Conservation (phyloP, 2,797 vertebrate species). For the Vultur gryphus region DNA sequence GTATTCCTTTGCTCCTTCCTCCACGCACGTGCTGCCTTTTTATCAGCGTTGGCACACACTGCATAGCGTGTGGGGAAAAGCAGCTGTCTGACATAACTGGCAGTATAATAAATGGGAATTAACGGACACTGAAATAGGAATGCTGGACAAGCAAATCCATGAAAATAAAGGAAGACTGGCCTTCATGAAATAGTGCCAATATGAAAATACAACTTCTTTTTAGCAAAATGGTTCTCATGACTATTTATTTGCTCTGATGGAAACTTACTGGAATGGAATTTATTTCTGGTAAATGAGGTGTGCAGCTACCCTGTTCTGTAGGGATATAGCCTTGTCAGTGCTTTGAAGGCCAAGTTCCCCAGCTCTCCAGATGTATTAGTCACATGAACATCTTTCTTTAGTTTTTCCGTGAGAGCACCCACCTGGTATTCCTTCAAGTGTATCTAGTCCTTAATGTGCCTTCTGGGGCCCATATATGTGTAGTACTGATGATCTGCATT, state of each 20-base stretch:
- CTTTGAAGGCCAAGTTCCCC: neutral
- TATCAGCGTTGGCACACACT: neutral
- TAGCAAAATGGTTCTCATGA: neutral
- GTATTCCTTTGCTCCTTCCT: neutral
- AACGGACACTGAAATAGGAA: neutral
- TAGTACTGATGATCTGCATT: neutral
- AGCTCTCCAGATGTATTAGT: neutral
- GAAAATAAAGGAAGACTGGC: neutral
- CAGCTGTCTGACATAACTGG: conserved; percentile 6
- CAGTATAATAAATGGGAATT: neutral
- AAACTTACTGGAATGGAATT: neutral
- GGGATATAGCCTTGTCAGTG: neutral
- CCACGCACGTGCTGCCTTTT: neutral
- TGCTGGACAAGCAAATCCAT: neutral
- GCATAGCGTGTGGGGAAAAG: neutral
- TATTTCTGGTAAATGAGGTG: neutral
- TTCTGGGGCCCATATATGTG: neutral
- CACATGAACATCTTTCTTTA: neutral
- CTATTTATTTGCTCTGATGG: neutral
- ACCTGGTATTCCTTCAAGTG: neutral
- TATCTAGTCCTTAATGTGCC: neutral
- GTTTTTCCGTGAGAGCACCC: neutral
- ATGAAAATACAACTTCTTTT: neutral
- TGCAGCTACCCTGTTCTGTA: neutral
- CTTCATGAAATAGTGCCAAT: neutral